Evolutionary conservation across 1,140 invertebrate species (phyloP), one percentile per base, ranked within the genome.

Genomic region (Ctenoplectra terminalis): DNA sequence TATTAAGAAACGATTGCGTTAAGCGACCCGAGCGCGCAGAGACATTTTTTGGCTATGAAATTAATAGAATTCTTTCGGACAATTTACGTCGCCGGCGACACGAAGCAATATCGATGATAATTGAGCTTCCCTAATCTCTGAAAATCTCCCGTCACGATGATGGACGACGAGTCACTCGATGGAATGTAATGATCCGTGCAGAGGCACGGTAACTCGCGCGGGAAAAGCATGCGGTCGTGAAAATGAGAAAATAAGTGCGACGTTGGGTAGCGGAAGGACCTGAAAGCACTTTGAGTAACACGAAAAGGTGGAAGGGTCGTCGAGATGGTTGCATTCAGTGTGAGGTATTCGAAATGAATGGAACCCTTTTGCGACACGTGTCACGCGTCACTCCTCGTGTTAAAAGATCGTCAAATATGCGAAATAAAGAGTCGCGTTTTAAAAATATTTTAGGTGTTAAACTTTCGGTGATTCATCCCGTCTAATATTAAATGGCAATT

Each of bases 231-330:
- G 15, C 17, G 34, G 11, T 52, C 1, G 70, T 20, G 79, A 50
- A 82, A 87, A 84, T 72, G 71, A 82, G 85, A 80, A 80, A 87
- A 87, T 82, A 84, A 81, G 70, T 29, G 64, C 40, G 66, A 69
- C 75, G 75, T 66, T 8, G 43, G 48, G 48, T 31, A 50, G 6
- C 23, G 15, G n/a, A 74, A 63, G 43, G n/a, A 29, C 43, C n/a
- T 52, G 9, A 43, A 60, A 61, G 76, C 50, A 23, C 76, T 79
- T 70, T 50, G 76, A 83, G 81, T 54, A 60, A 66, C n/a, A 46
- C 50, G 70, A 26, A 58, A 74, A 74, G 61, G 17, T 74, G 50
- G 60, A 56, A 64, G 48, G 40, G 48, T 54, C 15, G 26, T 23
- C 29, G 20, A 29, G 52, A 34, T 54, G 50, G 29, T 43, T 8